Evolutionary conservation across 2,888 invertebrate genomes (phyloP), one percentile per base, ranked within the genome.

Genomic region (Dasysyrphus tricinctus): DNA sequence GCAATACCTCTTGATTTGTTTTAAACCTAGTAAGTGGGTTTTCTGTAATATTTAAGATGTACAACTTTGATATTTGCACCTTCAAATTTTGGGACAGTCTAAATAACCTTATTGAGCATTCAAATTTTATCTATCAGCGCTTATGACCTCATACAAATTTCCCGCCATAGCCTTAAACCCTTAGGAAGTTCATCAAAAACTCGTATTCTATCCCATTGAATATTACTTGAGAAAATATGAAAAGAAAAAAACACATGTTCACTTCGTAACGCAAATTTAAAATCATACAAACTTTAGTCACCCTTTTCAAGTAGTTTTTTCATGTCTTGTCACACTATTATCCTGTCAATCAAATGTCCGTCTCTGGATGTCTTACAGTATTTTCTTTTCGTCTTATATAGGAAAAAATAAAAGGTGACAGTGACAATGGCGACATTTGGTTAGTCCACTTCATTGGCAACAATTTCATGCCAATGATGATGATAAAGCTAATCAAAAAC

Each of bases 261-360:
- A 78, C 54, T 67, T 84, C 67, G 76, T 42, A 76, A 84, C 69
- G 80, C 76, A 76, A 63, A 44, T 77, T 85, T 39, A 61, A 72
- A 49, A 73, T 24, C 12, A 73, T 42, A 76, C 54, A 73, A 57
- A 81, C 19, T 70, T 24, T 56, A n/a, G 29, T 81, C 65, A 77
- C 77, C 79, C 78, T 70, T 86, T 75, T 79, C 12, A n/a, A 44
- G 67, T 49, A 24, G 1, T 2, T 34, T 70, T 54, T 34, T 65
- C 44, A 72, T 75, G 39, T 56, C 75, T 51, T 37, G 37, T 63
- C 57, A 56, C 57, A 61, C 82, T 42, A 83, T 83, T 87, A 80
- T 87, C 69, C 73, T 87, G 87, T 83, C 87, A 87, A 83, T 87
- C 87, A 87, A 69, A 87, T 76, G 87, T 80, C 83, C 63, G 63